Percentiles rank a stretch among this genome's conserved stretches.
These are phyloP conservation scores for Selenia dentaria DNA, from an alignment of 2,888 invertebrate genomes.

Conservation along the genomic window DNA sequence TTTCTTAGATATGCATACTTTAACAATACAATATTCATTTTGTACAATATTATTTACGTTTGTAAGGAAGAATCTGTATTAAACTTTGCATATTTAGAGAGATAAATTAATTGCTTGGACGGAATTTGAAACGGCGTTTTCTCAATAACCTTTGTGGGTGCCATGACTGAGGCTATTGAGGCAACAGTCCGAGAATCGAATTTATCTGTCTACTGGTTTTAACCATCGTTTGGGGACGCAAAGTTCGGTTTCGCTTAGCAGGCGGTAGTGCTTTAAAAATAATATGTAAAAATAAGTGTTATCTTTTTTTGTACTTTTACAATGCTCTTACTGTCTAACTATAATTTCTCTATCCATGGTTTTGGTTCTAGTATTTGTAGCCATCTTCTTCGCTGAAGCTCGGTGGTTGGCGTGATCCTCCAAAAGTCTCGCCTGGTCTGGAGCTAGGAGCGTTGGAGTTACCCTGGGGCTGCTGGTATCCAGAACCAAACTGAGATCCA, in stretches of 20 bases:
- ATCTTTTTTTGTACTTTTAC: slow-evolving; percentile 47
- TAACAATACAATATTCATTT: slow-evolving; percentile 47
- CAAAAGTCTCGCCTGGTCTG: slow-evolving; percentile 49
- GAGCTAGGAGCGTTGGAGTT: slow-evolving; percentile 30
- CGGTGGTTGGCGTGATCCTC: slow-evolving; percentile 71
- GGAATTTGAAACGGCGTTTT: too few relatives aligned
- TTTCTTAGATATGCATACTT: slow-evolving; percentile 41
- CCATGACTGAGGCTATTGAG: too few relatives aligned
- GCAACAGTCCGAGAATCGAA: too few relatives aligned
- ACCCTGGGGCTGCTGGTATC: slow-evolving; percentile 22
- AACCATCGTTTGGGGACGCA: too few relatives aligned
- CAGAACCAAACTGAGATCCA: slow-evolving; percentile 17
- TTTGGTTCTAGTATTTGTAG: slow-evolving; percentile 73
- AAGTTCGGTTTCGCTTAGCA: too few relatives aligned
- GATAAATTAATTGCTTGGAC: too few relatives aligned
- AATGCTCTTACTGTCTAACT: slow-evolving; percentile 43
- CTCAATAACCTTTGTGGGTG: too few relatives aligned
- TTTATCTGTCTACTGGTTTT: too few relatives aligned
- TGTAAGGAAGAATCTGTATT: slow-evolving; percentile 30
- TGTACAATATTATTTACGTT: slow-evolving; percentile 46
- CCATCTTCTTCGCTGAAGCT: slow-evolving; percentile 74
- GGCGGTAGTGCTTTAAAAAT: too few relatives aligned
- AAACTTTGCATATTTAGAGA: too few relatives aligned
- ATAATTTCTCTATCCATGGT: slow-evolving; percentile 43
- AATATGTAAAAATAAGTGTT: too few relatives aligned